Conservation (phyloP, 2,888 invertebrate genomes). For the Andrena hattorfiana region DNA sequence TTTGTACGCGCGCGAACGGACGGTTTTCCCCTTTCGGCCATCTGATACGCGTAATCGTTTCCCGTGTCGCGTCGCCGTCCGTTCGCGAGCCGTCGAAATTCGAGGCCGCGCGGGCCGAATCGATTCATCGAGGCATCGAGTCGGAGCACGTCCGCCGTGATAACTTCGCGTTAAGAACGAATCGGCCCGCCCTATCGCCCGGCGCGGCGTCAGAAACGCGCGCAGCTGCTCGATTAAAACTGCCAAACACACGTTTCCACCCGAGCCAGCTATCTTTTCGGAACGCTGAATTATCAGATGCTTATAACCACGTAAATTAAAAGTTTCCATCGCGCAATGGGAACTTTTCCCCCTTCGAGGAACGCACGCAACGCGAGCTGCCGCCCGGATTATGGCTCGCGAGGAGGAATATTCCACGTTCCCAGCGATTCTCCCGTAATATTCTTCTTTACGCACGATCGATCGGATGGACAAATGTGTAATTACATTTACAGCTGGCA, state of each 20-base stretch:
- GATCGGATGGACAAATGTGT: too few species aligned
- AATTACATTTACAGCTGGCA: too few species aligned
- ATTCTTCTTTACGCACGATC: too few species aligned
- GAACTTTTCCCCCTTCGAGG: constrained; percentile 38
- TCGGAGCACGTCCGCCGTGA: constrained; percentile 6
- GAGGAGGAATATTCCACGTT: neutral
- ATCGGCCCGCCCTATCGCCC: constrained; percentile 36
- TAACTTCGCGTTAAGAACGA: constrained; percentile 54
- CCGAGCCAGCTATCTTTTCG: constrained; percentile 41
- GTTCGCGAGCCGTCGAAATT: constrained; percentile 15
- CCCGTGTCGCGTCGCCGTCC: neutral
- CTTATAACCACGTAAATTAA: constrained; percentile 58
- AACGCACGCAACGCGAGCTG: constrained; percentile 34
- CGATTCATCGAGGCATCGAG: constrained; percentile 30
- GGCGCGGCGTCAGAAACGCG: constrained; percentile 25
- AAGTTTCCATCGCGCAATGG: constrained; percentile 59
- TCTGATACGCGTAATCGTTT: constrained; percentile 16
- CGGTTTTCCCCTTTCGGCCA: neutral
- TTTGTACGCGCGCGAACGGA: constrained; percentile 12
- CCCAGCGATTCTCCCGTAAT: neutral
- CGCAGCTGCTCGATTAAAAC: constrained; percentile 59
- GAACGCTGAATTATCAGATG: constrained; percentile 44
- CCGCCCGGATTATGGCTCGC: constrained; percentile 1
- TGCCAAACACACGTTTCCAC: constrained; percentile 48
- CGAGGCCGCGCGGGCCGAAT: constrained; percentile 1